Evolutionary conservation across 1,140 invertebrate species (phyloP), one percentile per base, ranked within the genome.

Genomic region (Ostrea denselamellosa): DNA sequence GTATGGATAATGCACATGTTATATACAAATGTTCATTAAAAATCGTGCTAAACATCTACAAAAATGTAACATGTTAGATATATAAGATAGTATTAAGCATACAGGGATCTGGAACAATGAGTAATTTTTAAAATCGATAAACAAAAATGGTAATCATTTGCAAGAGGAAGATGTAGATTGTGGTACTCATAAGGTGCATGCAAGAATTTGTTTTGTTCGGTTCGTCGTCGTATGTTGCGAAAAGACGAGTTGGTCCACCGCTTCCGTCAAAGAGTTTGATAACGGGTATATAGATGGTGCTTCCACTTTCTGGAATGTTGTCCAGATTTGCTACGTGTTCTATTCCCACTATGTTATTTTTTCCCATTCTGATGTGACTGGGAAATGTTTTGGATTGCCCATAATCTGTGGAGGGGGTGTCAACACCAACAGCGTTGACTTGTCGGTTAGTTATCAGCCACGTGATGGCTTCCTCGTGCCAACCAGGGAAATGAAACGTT

Each of bases 391-490:
- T 85, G 54, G 52, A n/a, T 25, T 87, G 56, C 44, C 85, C 96
- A 0, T 95, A 94, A 92, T 97, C 96, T 8, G 96, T 91, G 8
- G 96, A 96, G 0, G 96, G 95, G 0, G 96, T 95, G 91, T 97
- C 97, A 0, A 96, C 95, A 0, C 96, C 97, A 0, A 97, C 94
- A 0, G 96, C 96, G 62, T 96, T 94, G 58, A 97, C 94, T 85
- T 96, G 95, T 25, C 95, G 94, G 51, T 96, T 93, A 10, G 95
- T 94, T 2, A 95, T 95, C 85, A 97, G 94, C 95, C 96, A 96
- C 83, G 95, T 91, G 0, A 96, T 96, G 28, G 96, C 96, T 51
- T 96, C 95, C 85, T 93, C 93, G 83, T 95, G 95, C 19, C 96
- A 91, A 62, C 96, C 96, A 94, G 95, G 92, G 58, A 88, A 91